Evolutionary conservation across 2,113 vertebrate species (phyloP), one percentile per base, ranked within the genome.

Genomic region (Phyllopteryx taeniolatus): DNA sequence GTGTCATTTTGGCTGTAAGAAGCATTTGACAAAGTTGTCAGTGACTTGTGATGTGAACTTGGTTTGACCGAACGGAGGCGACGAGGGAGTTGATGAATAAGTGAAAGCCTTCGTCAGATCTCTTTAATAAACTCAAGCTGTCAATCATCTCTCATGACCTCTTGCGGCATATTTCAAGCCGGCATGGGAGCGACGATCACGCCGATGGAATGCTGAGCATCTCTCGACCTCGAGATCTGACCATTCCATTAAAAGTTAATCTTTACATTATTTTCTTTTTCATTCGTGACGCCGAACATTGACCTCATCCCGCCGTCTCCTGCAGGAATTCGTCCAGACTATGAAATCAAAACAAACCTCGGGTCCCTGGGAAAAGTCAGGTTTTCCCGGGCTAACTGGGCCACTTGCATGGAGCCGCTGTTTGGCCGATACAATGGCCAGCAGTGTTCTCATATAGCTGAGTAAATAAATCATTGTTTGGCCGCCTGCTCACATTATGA

Each of bases 301-400:
- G 67, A 81, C 80, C 75, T 78, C 80, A 73, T 74, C 68, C 57
- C 53, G 53, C 53, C 64, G 75, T 10, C 68, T 73, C 39, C 0
- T 67, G 0, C n/a, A 80, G 70, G 81, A 83, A 80, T 88, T 79
- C 31, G 39, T 80, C 66, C 66, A 35, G 68, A 83, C 79, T 82
- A 49, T 57, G 73, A 67, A 85, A 80, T 66, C 20, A 85, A 86
- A 90, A 88, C 78, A 90, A 87, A 83, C 85, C 54, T 78, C 31
- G 71, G 78, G 82, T 85, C 79, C 84, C 46, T 87, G 87, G 84
- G 87, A 88, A 88, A 86, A 73, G 70, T 77, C 13, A 33, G 46
- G 43, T 19, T 74, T 77, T 70, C 72, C 53, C 5, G 46, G 60
- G 31, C 31, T 20, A 74, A 68, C 5, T 57, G 79, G 77, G 68